A percentile compares a stretch with the other conserved stretches of the same genome.
Conservation (phyloP, 2,888 invertebrate species). For the Cistogaster globosa region DNA sequence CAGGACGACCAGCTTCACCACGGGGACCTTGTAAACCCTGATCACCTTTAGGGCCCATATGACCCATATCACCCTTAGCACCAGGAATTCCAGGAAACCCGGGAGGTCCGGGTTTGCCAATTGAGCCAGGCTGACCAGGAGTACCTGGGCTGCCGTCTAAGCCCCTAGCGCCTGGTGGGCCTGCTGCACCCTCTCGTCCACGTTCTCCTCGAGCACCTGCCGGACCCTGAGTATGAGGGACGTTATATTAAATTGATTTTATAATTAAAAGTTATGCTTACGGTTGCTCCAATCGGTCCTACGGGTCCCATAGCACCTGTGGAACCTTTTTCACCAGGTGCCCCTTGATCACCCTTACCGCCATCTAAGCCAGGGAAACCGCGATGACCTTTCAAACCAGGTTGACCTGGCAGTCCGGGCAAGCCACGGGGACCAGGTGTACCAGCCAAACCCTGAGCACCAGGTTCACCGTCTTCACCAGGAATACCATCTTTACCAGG, state of each 20-base stretch:
- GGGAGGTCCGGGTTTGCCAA: conserved; percentile 92
- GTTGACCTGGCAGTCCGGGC: conserved; percentile 89
- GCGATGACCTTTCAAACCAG: conserved; percentile 92
- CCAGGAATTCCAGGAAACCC: conserved; percentile 93
- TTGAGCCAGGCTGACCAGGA: conserved; percentile 86
- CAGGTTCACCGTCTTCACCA: conserved; percentile 92
- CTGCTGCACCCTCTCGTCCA: conserved; percentile 92
- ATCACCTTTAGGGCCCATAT: conserved; percentile 90
- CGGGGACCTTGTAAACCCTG: conserved; percentile 92
- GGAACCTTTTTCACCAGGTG: conserved; percentile 89
- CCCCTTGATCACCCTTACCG: conserved; percentile 91
- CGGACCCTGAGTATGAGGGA: conserved; percentile 85
- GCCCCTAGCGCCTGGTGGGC: conserved; percentile 90
- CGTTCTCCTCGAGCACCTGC: conserved; percentile 92
- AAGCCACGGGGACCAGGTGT: conserved; percentile 89
- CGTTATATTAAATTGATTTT: too few relatives aligned
- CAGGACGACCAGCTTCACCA: conserved; percentile 91
- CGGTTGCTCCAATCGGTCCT: conserved; percentile 86
- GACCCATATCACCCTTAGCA: conserved; percentile 91
- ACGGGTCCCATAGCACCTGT: conserved; percentile 88
- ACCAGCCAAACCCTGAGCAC: conserved; percentile 88
- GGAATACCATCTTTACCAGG: conserved; percentile 89
- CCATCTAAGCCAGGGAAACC: conserved; percentile 92
- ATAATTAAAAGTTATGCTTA: conserved; percentile 66
- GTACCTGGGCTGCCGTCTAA: conserved; percentile 91